Conservation (phyloP, 1,140 invertebrate genomes). For the Geopemphigus sp. region DNA sequence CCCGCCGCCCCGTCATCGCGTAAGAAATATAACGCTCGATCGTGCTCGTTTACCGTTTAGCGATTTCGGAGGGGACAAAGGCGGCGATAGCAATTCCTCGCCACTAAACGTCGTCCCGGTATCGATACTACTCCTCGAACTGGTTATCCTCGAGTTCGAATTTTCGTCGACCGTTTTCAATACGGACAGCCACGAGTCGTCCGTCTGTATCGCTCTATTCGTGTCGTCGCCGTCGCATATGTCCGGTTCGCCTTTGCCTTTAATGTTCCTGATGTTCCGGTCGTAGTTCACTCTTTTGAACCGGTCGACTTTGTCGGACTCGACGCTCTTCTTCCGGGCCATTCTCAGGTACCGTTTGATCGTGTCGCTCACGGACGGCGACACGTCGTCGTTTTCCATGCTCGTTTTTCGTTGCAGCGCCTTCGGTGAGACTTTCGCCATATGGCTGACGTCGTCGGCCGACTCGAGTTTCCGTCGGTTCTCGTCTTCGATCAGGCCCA, state of each 20-base stretch:
- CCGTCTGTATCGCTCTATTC: constrained; percentile 71
- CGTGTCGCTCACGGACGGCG: constrained; percentile 79
- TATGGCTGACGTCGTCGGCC: constrained; percentile 54
- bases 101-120: constrained; percentile 56
- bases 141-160: constrained; percentile 54
- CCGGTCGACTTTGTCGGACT: constrained; percentile 73
- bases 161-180: constrained; percentile 55
- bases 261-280: constrained; percentile 77
- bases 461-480: constrained; percentile 54
- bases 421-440: constrained; percentile 56
- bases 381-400: constrained; percentile 78
- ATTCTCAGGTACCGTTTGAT: constrained; percentile 79
- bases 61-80: constrained; percentile 54
- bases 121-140: constrained; percentile 61
- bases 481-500: constrained; percentile 59
- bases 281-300: constrained; percentile 88
- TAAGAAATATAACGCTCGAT: too few species aligned
- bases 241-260: constrained; percentile 71
- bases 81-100: constrained; percentile 50
- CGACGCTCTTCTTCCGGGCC: constrained; percentile 80
- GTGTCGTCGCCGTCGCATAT: constrained; percentile 70
- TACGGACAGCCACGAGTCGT: constrained; percentile 68
- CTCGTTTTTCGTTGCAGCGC: constrained; percentile 65
- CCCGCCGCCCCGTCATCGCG: too few species aligned
- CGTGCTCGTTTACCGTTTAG: constrained; percentile 43